A percentile compares a stretch with the other conserved stretches of the same genome.
phyloP scores from a whole-genome alignment of 2,797 vertebrate genomes.

The Anomalospiza imberbis region DNA sequence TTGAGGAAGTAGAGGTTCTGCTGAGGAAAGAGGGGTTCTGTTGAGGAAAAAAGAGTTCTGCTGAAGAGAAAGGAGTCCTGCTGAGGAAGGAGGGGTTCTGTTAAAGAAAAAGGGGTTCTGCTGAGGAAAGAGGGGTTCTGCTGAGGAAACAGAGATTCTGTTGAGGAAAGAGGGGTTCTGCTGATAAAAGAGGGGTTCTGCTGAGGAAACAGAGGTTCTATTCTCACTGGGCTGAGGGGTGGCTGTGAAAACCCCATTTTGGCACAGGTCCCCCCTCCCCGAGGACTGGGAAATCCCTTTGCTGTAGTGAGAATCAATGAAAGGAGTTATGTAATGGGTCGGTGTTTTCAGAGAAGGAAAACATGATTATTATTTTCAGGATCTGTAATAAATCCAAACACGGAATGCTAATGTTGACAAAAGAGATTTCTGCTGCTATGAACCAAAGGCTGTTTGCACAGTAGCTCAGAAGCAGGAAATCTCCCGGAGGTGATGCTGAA shows the following conservation, averaged over 20 bases:
- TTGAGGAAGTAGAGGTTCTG: accelerated
- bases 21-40: accelerated
- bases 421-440: background rate
- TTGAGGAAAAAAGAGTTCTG: too few relatives aligned
- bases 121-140: background rate
- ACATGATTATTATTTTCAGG: background rate
- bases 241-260: background rate
- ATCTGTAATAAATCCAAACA: background rate
- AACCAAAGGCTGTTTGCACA: conserved; percentile 14
- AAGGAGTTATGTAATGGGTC: background rate
- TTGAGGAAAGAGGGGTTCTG: background rate
- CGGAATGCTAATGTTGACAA: conserved; percentile 2
- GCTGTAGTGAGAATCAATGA: background rate
- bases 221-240: background rate
- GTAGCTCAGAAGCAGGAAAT: background rate
- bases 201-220: background rate
- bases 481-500: background rate
- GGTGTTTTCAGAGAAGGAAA: background rate
- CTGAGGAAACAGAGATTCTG: too few relatives aligned
- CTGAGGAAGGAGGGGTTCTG: too few relatives aligned
- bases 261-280: background rate
- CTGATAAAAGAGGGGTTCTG: background rate
- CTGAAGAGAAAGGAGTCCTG: too few relatives aligned
- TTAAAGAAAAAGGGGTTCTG: background rate
- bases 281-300: background rate